Percentiles rank a stretch among this genome's conserved stretches.
Evolutionary conservation across 2,888 invertebrate genomes (phyloP).

Genomic region (Dryococelus australis): DNA sequence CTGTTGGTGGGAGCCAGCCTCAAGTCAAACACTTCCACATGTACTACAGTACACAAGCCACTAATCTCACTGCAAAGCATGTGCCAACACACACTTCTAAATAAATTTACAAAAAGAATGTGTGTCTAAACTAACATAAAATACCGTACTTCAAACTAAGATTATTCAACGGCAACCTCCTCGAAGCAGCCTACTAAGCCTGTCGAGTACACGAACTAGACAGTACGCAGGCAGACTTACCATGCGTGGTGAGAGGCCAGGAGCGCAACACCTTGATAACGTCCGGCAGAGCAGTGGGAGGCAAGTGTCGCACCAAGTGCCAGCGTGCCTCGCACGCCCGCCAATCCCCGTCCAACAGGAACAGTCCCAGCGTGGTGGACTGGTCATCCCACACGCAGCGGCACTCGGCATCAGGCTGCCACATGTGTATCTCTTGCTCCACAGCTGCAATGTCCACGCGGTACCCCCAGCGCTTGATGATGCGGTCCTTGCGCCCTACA

Average conservation of each 20-base stretch:
- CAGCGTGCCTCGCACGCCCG: constrained; percentile 26
- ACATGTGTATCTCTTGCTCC: constrained; percentile 61
- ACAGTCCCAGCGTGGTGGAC: constrained; percentile 61
- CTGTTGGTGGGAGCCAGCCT: constrained; percentile 4
- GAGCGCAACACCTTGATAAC: constrained; percentile 66
- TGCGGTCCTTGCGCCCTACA: constrained; percentile 71
- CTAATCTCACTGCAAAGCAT: too few species aligned
- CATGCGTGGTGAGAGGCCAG: constrained; percentile 71
- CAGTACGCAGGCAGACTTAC: constrained; percentile 61
- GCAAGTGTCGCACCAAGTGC: constrained; percentile 32
- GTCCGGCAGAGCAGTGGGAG: constrained; percentile 62
- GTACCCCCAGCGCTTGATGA: constrained; percentile 80
- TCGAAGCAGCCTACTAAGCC: too few species aligned
- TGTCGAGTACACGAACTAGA: too few species aligned
- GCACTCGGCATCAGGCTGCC: constrained; percentile 62
- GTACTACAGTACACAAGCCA: too few species aligned
- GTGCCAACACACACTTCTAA: too few species aligned
- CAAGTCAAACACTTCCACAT: too few species aligned
- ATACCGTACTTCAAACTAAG: too few species aligned
- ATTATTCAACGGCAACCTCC: too few species aligned
- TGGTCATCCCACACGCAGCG: constrained; percentile 65
- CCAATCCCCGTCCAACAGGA: constrained; percentile 56
- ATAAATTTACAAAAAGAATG: too few species aligned
- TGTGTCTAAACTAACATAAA: too few species aligned
- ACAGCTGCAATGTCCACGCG: constrained; percentile 69